Conservation (phyloP, 2,113 vertebrate species). For the Pelobates fuscus region DNA sequence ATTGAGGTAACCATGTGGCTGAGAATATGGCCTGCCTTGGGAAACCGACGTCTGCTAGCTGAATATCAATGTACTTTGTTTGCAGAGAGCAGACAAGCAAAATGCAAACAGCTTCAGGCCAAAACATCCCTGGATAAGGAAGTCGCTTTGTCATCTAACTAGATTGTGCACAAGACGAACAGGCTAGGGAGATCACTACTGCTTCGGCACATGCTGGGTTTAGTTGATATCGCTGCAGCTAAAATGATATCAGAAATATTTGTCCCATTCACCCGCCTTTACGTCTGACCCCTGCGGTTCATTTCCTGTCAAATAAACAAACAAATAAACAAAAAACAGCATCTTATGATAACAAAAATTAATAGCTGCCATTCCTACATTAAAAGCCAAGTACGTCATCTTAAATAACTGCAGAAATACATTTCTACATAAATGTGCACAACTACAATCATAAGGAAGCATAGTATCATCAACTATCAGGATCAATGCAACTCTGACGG, state of each 20-base stretch:
- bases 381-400: neutral
- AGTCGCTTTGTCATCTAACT: slow-evolving; percentile 29
- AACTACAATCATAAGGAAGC: neutral
- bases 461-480: neutral
- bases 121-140: slow-evolving; percentile 38
- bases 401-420: neutral
- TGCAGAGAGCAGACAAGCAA: slow-evolving; percentile 32
- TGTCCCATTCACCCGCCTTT: slow-evolving; percentile 21
- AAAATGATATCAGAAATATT: slow-evolving; percentile 27
- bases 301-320: slow-evolving; percentile 8
- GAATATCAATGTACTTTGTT: slow-evolving; percentile 38
- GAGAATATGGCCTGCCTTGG: slow-evolving; percentile 25
- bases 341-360: neutral
- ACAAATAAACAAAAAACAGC: neutral
- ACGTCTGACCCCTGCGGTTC: slow-evolving; percentile 10
- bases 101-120: slow-evolving; percentile 47
- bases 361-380: neutral
- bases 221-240: slow-evolving; percentile 23
- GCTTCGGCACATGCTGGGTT: slow-evolving; percentile 23
- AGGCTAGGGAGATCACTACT: slow-evolving; percentile 27
- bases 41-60: slow-evolving; percentile 26
- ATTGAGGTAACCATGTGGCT: slow-evolving; percentile 9
- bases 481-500: no score
- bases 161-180: slow-evolving; percentile 15
- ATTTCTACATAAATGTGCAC: neutral